These are phyloP conservation scores for Meteorus colon DNA, from an alignment of 2,888 invertebrate genomes.

Conservation along the genomic window DNA sequence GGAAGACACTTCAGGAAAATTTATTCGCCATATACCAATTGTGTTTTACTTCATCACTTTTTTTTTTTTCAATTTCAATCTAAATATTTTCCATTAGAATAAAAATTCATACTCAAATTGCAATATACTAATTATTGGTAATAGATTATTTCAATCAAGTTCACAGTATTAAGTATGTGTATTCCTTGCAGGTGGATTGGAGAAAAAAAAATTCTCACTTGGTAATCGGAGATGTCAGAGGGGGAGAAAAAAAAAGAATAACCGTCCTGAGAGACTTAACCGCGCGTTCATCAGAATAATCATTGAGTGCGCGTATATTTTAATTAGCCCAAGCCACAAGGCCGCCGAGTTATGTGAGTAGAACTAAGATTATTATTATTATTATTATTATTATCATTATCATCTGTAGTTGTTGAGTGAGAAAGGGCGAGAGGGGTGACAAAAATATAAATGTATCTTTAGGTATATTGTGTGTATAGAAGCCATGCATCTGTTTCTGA, in stretches of 20 bases:
- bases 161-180: too few species aligned
- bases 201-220: neutral
- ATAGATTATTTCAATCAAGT: too few species aligned
- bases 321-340: constrained; percentile 64
- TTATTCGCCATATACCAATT: constrained; percentile 29
- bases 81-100: neutral
- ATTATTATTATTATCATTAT: neutral
- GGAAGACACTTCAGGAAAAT: constrained; percentile 16
- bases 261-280: constrained; percentile 40
- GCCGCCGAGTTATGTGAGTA: constrained; percentile 42
- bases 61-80: neutral
- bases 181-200: too few species aligned
- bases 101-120: constrained; percentile 11
- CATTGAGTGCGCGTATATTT: constrained; percentile 62
- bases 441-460: neutral
- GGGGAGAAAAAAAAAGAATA: constrained; percentile 16
- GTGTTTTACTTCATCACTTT: neutral
- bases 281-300: constrained; percentile 54
- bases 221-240: constrained; percentile 20
- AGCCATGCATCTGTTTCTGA: constrained; percentile 71
- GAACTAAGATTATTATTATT: constrained; percentile 57
- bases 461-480: constrained; percentile 50
- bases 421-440: too few species aligned
- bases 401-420: constrained; percentile 45
- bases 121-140: constrained; percentile 1